Percentiles rank a stretch among this genome's conserved stretches.
Conservation (phyloP, 1,140 invertebrate genomes). For the Acromyrmex echinatior region DNA sequence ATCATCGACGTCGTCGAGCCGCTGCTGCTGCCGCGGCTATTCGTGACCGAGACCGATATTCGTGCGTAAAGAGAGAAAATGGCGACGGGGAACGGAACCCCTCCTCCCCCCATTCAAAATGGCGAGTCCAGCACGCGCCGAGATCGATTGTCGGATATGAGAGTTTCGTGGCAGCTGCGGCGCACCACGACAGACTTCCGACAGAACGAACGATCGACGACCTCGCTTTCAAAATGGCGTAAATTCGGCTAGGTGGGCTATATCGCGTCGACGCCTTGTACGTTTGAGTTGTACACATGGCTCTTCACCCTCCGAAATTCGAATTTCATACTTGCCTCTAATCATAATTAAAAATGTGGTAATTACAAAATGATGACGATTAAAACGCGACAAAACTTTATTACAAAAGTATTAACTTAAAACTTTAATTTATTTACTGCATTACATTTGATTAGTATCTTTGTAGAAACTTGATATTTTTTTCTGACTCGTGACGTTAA, state of each 20-base stretch:
- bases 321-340: neutral
- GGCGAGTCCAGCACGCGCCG: slow-evolving; percentile 73
- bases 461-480: neutral
- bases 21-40: slow-evolving; percentile 45
- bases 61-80: slow-evolving; percentile 75
- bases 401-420: neutral
- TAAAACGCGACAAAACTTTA: neutral
- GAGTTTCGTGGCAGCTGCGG: slow-evolving; percentile 73
- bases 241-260: slow-evolving; percentile 52
- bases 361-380: neutral
- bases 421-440: neutral
- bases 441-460: neutral
- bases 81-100: slow-evolving; percentile 60
- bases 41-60: slow-evolving; percentile 74
- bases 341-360: neutral
- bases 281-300: neutral
- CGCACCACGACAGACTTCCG: slow-evolving; percentile 74
- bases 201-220: slow-evolving; percentile 62
- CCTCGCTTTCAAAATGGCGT: slow-evolving; percentile 75
- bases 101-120: slow-evolving; percentile 66
- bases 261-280: slow-evolving; percentile 6
- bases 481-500: neutral
- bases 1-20: slow-evolving; percentile 21
- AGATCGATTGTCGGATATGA: slow-evolving; percentile 77
- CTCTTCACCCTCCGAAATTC: neutral